phyloP scores from a whole-genome alignment of 2,888 invertebrate genomes.

The Sisyra nigra region DNA sequence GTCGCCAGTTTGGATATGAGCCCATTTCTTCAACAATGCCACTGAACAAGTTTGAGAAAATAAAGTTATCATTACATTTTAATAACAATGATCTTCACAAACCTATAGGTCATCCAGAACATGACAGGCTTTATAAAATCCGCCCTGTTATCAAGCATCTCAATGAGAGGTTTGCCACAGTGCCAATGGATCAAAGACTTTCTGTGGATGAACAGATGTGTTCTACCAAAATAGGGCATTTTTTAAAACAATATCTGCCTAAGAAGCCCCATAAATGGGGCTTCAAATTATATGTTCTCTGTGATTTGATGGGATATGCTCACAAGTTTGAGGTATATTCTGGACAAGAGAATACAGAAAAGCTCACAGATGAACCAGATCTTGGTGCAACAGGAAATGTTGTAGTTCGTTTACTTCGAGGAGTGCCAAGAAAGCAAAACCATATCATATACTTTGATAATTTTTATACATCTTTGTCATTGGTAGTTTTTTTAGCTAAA shows the following conservation, averaged over 20 bases:
- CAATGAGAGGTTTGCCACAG: constrained; percentile 17
- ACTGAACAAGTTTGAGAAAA: no score
- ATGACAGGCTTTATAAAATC: constrained; percentile 14
- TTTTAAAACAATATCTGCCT: constrained; percentile 17
- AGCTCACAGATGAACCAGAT: constrained; percentile 15
- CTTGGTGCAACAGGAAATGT: constrained; percentile 17
- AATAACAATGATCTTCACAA: no score
- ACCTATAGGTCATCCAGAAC: constrained; percentile 9
- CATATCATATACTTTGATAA: constrained; percentile 18
- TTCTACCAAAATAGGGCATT: constrained; percentile 19
- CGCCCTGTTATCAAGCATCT: constrained; percentile 13
- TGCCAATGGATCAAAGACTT: constrained; percentile 18
- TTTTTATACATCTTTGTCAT: constrained; percentile 15
- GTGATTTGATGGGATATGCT: constrained; percentile 14
- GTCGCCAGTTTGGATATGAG: no score
- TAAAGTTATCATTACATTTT: no score
- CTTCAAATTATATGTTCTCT: constrained; percentile 14
- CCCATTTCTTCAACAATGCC: no score
- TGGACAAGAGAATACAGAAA: constrained; percentile 15
- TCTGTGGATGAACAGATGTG: constrained; percentile 18
- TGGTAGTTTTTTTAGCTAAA: constrained; percentile 13
- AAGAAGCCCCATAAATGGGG: constrained; percentile 21
- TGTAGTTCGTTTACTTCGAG: constrained; percentile 17
- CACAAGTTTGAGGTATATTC: constrained; percentile 18
- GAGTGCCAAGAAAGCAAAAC: constrained; percentile 16